phyloP scores from a whole-genome alignment of 2,797 vertebrate genomes.

The Pagetopsis macropterus region DNA sequence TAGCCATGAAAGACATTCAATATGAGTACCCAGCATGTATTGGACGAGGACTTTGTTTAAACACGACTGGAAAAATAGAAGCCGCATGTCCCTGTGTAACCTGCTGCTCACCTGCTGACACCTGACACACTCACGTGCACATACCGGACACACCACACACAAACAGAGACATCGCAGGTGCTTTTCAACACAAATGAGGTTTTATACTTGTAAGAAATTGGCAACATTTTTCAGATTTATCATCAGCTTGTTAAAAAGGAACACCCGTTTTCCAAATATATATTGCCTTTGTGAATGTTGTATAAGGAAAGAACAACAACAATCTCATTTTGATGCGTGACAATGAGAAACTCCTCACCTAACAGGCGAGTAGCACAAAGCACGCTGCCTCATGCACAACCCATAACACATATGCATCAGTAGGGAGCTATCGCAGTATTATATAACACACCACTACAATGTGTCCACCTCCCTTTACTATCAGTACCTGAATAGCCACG shows the following conservation, averaged over 20 bases:
- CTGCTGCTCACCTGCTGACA: conserved; percentile 48
- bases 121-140: conserved; percentile 16
- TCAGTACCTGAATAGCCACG: conserved; percentile 41
- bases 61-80: conserved; percentile 30
- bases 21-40: conserved; percentile 32
- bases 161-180: conserved; percentile 2
- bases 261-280: not conserved
- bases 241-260: not conserved
- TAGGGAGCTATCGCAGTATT: conserved; percentile 42
- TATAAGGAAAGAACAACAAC: not conserved
- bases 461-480: conserved; percentile 41
- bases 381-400: conserved; percentile 10
- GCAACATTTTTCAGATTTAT: not conserved
- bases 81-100: conserved; percentile 49
- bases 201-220: not conserved
- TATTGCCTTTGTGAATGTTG: not conserved
- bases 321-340: not conserved
- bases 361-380: not conserved
- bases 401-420: conserved; percentile 37
- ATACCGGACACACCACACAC: conserved; percentile 8
- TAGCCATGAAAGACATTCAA: too few species aligned
- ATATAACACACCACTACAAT: conserved; percentile 53
- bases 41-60: conserved; percentile 20
- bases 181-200: not conserved
- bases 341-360: not conserved